Evolutionary conservation across 2,113 vertebrate genomes (phyloP), one percentile per base, ranked within the genome.

Genomic region (Toxotes jaculatrix): DNA sequence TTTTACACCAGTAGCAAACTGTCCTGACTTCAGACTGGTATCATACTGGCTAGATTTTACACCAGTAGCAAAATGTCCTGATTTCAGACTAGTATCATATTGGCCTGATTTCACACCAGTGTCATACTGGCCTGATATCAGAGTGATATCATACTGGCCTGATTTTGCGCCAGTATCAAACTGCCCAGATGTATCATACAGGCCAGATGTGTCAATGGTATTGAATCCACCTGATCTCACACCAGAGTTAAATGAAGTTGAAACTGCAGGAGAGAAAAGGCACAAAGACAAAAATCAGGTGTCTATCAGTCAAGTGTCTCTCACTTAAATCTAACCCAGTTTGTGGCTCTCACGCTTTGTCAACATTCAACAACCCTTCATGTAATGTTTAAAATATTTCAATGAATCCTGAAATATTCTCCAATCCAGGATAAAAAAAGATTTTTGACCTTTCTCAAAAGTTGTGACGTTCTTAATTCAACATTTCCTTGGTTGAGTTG

Each of bases 161-260:
- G 82, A 72, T 14, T 47, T 77, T 1, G 74, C 49, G 36, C 66
- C 74, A 62, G 65, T 82, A 38, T 84, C 65, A 66, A 47, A 84
- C 43, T 65, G 62, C 7, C 79, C 71, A 7, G 80, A 60, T 27
- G 23, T 34, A 10, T 77, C 80, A 23, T 75, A 88, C 17, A 62
- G 71, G 60, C 70, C 45, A 14, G 84, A 74, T 12, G 36, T 38
- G 7, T 38, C 36, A 38, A 38, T 38, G 49, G 68, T 84, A 60
- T 87, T 71, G 62, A 89, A 92, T 9, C 65, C 86, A 5, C 34
- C 64, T 59, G 87, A 55, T 70, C 79, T 77, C 34, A 49, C 74
- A 31, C 85, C 86, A 55, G 87, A 74, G 34, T 67, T 82, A 82
- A 63, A 87, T 31, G 84, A 64, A 21, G 86, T 72, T 4, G 83